phyloP scores from a whole-genome alignment of 2,888 invertebrate species.

The Hyles lineata region DNA sequence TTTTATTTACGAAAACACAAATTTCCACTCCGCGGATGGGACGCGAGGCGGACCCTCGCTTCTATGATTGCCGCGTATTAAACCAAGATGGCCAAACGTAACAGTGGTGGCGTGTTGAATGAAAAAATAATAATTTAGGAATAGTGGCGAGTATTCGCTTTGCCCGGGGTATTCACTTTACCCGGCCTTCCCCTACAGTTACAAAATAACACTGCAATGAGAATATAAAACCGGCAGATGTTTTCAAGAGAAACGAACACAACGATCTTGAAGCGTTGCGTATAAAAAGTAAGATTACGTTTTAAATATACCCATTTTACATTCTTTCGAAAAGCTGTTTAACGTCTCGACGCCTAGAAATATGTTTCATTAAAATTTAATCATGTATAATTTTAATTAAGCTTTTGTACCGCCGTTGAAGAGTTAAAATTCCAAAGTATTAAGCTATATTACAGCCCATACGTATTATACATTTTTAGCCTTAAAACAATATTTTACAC shows the following conservation, averaged over 20 bases:
- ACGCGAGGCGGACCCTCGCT: too few species aligned
- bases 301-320: background rate
- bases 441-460: background rate
- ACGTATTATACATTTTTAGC: too few species aligned
- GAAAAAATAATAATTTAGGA: too few species aligned
- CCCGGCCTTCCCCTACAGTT: too few species aligned
- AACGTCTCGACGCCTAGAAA: background rate
- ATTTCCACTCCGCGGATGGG: too few species aligned
- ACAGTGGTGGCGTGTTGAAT: too few species aligned
- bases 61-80: too few species aligned
- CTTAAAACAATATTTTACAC: background rate
- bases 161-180: too few species aligned
- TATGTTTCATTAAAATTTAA: background rate
- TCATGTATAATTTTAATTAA: background rate
- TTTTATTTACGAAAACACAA: too few species aligned
- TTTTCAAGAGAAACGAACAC: background rate
- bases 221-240: slow-evolving; percentile 1
- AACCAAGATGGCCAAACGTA: too few species aligned
- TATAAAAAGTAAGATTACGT: background rate
- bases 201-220: background rate
- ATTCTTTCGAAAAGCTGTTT: background rate
- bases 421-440: slow-evolving; percentile 10
- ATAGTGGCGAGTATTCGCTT: too few species aligned
- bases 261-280: background rate
- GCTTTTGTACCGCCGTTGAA: background rate